These are phyloP conservation scores for Caranx ignobilis DNA, from an alignment of 2,113 vertebrate species.

Conservation along the genomic window DNA sequence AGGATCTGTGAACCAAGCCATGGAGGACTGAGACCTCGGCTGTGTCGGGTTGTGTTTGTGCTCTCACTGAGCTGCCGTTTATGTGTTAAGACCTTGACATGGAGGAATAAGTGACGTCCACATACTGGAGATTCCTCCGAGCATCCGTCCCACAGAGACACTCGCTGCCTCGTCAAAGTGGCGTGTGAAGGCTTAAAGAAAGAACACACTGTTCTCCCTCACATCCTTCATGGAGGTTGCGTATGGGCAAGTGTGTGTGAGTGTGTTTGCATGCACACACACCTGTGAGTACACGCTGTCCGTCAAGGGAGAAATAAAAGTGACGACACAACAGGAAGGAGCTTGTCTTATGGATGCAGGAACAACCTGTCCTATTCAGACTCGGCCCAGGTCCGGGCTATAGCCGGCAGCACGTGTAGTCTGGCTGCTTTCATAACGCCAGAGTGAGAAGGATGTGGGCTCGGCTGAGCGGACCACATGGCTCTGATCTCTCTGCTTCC, in stretches of 20 bases:
- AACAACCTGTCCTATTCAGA: slow-evolving; percentile 58
- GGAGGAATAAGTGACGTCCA: slow-evolving; percentile 1
- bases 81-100: not conserved
- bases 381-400: not conserved
- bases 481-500: slow-evolving; percentile 1
- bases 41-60: too few species aligned
- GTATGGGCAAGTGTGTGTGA: not conserved
- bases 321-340: not conserved
- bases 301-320: not conserved
- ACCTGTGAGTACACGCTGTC: slow-evolving; percentile 9
- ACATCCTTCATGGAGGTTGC: not conserved
- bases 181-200: slow-evolving; percentile 18
- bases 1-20: too few species aligned
- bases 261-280: not conserved
- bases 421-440: slow-evolving; percentile 51
- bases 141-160: not conserved
- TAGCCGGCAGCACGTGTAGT: slow-evolving; percentile 32
- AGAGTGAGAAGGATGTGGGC: slow-evolving; percentile 19
- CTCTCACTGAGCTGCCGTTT: too few species aligned
- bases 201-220: slow-evolving; percentile 30
- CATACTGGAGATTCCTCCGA: slow-evolving; percentile 9
- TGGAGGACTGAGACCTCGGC: too few species aligned
- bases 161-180: not conserved
- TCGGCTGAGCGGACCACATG: slow-evolving; percentile 29
- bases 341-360: slow-evolving; percentile 3